A percentile compares a stretch with the other conserved stretches of the same genome.
phyloP scores from a whole-genome alignment of 2,888 invertebrate genomes.

The Steinernema carpocapsae region DNA sequence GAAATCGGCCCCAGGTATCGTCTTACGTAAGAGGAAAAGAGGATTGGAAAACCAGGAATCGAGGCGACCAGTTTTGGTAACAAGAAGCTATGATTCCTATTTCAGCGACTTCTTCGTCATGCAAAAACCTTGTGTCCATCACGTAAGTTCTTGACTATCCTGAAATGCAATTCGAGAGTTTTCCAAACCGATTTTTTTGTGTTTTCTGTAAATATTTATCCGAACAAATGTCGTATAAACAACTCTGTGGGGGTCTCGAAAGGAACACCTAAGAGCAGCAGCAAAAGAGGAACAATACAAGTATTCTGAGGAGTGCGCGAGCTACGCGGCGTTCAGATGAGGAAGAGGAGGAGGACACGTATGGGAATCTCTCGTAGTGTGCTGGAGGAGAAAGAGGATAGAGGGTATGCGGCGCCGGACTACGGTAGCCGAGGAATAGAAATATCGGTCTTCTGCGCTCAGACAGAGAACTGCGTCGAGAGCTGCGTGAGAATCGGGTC shows the following conservation, averaged over 20 bases:
- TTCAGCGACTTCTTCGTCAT: too few relatives aligned
- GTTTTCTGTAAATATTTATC: conserved; percentile 2
- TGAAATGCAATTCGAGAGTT: too few relatives aligned
- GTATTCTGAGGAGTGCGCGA: conserved; percentile 11
- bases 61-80: too few relatives aligned
- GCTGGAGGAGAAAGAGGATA: not conserved
- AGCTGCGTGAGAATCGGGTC: conserved; percentile 34
- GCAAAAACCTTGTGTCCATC: too few relatives aligned
- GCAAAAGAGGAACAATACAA: not conserved
- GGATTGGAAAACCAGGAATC: too few relatives aligned
- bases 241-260: too few relatives aligned
- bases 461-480: conserved; percentile 21
- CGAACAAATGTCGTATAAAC: not conserved
- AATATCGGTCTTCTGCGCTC: not conserved
- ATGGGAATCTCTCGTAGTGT: conserved; percentile 2
- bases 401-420: too few relatives aligned
- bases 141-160: too few relatives aligned
- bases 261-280: not conserved
- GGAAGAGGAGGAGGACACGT: conserved; percentile 1
- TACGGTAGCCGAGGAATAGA: conserved; percentile 8
- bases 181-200: too few relatives aligned
- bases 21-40: too few relatives aligned
- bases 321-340: not conserved
- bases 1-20: too few relatives aligned
- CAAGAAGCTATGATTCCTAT: too few relatives aligned